Conservation (phyloP, 2,888 invertebrate genomes). For the Cantharis flavilabris region DNA sequence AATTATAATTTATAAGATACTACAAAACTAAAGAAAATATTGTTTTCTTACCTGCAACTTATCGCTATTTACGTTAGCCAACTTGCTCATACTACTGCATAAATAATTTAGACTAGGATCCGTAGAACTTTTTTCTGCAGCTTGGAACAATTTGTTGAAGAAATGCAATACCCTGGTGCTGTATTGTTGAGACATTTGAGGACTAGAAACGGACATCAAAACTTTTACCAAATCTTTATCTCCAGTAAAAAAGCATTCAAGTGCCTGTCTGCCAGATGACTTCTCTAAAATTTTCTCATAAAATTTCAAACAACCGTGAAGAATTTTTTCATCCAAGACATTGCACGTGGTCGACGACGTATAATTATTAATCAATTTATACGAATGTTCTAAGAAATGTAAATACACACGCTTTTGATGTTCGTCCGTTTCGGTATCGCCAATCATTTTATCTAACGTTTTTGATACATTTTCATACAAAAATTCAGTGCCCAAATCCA, state of each 20-base stretch:
- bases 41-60: slow-evolving; percentile 59
- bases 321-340: slow-evolving; percentile 63
- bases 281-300: slow-evolving; percentile 87
- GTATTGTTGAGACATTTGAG: slow-evolving; percentile 71
- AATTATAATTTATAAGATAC: neutral
- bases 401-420: slow-evolving; percentile 68
- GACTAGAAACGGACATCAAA: slow-evolving; percentile 79
- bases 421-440: slow-evolving; percentile 67
- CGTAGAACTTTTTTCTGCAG: slow-evolving; percentile 66
- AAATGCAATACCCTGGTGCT: slow-evolving; percentile 80
- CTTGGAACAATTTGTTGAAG: slow-evolving; percentile 73
- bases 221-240: slow-evolving; percentile 76
- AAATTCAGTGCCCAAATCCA: slow-evolving; percentile 78
- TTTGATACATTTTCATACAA: slow-evolving; percentile 67
- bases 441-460: slow-evolving; percentile 66
- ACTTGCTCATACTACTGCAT: slow-evolving; percentile 68
- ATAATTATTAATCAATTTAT: slow-evolving; percentile 68
- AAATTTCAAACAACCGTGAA: slow-evolving; percentile 75
- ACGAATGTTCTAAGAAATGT: slow-evolving; percentile 69
- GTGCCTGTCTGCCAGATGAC: slow-evolving; percentile 77
- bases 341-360: slow-evolving; percentile 48
- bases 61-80: slow-evolving; percentile 67
- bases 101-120: slow-evolving; percentile 68
- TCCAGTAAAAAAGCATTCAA: slow-evolving; percentile 79
- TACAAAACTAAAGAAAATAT: neutral